A percentile compares a stretch with the other conserved stretches of the same genome.
Evolutionary conservation across 1,140 invertebrate species (phyloP).

Genomic region (Plectrocnemia conspersa): DNA sequence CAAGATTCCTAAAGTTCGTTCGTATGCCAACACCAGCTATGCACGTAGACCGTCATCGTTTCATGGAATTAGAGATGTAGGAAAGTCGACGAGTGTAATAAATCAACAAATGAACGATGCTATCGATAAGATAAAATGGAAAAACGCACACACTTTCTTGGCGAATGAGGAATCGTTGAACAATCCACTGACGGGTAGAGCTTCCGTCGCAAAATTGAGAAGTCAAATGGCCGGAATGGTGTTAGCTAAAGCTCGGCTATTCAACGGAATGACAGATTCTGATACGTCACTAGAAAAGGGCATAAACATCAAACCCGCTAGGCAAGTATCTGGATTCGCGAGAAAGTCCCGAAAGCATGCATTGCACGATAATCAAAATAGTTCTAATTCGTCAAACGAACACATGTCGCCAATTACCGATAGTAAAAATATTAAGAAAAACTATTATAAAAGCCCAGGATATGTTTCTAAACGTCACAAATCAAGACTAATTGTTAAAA

Average conservation of each 20-base stretch:
- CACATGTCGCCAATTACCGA: conserved; percentile 11
- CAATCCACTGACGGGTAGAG: conserved; percentile 43
- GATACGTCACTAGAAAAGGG: conserved; percentile 31
- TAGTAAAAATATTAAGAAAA: conserved; percentile 19
- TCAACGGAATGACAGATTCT: conserved; percentile 50
- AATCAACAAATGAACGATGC: conserved; percentile 6
- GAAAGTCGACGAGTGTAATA: conserved; percentile 13
- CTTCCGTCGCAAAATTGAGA: conserved; percentile 58
- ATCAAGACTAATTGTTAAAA: conserved; percentile 10
- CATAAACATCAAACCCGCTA: conserved; percentile 8
- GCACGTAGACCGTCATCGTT: conserved; percentile 30
- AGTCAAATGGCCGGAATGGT: conserved; percentile 66
- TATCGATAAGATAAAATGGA: conserved; percentile 20
- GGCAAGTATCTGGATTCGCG: conserved; percentile 24
- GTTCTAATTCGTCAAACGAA: conserved; percentile 13
- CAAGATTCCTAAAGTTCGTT: no score
- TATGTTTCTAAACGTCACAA: conserved; percentile 29
- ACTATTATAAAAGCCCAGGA: conserved; percentile 25
- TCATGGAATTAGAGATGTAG: conserved; percentile 22
- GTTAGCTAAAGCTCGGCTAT: conserved; percentile 60
- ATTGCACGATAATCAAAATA: conserved; percentile 11
- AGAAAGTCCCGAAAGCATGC: conserved; percentile 29
- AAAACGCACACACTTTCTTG: conserved; percentile 23
- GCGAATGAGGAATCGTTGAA: conserved; percentile 17
- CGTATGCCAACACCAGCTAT: no score